Evolutionary conservation across 2,113 vertebrate species (phyloP).

Genomic region (Alligator sinensis): DNA sequence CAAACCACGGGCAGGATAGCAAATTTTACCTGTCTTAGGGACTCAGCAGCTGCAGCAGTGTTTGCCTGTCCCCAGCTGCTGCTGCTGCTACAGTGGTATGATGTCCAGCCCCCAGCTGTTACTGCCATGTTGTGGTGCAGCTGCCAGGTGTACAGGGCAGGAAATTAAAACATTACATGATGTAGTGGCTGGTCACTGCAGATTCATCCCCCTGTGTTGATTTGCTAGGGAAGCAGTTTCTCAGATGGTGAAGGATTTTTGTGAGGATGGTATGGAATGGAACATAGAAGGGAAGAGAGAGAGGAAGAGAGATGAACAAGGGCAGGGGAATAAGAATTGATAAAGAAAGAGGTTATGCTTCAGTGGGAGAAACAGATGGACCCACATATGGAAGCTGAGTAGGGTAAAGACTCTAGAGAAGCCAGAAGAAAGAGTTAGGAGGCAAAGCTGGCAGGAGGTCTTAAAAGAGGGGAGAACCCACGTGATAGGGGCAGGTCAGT

Average conservation of each 20-base stretch:
- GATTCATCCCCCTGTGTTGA: background rate
- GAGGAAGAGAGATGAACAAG: background rate
- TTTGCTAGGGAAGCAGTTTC: background rate
- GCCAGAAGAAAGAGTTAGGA: background rate
- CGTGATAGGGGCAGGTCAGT: rapidly evolving
- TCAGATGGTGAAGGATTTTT: background rate
- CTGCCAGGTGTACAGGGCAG: background rate
- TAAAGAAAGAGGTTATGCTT: background rate
- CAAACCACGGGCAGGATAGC: no score
- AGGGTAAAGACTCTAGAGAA: background rate
- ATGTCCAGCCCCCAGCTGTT: no score
- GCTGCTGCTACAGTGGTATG: no score
- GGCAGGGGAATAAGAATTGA: background rate
- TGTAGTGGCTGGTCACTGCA: background rate
- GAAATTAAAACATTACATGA: background rate
- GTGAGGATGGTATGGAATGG: background rate
- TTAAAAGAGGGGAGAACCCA: rapidly evolving
- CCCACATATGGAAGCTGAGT: background rate
- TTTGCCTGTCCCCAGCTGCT: no score
- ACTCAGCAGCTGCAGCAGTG: no score
- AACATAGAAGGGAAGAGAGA: background rate
- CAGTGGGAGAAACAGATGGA: background rate
- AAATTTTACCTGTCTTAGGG: no score
- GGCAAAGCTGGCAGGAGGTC: background rate
- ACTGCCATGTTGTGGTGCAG: no score